Evolutionary conservation across 2,797 vertebrate species (phyloP).

Genomic region (Gadopsis marmoratus): DNA sequence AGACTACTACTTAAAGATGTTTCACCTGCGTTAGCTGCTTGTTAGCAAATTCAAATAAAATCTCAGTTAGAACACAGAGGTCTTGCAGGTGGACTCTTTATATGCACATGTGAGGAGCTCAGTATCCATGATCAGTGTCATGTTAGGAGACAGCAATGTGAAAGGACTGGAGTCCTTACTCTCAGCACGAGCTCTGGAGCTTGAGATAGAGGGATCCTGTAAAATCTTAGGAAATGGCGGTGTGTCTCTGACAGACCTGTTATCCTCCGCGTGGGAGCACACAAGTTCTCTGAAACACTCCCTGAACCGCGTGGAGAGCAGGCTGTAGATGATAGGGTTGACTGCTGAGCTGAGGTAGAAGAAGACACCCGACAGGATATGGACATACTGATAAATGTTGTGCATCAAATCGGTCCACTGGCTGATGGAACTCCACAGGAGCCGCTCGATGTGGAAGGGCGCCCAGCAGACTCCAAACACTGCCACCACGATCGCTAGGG

Average conservation of each 20-base stretch:
- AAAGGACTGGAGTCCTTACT: conserved; percentile 50
- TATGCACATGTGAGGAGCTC: conserved; percentile 43
- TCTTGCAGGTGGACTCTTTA: conserved; percentile 48
- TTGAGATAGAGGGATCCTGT: conserved; percentile 57
- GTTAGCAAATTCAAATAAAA: conserved; percentile 3
- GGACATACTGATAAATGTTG: conserved; percentile 85
- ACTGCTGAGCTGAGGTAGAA: conserved; percentile 89
- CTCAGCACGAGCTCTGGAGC: conserved; percentile 38
- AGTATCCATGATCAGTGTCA: conserved; percentile 53
- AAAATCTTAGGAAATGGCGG: conserved; percentile 72
- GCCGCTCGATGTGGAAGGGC: conserved; percentile 86
- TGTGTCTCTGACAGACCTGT: conserved; percentile 73
- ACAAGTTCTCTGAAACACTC: conserved; percentile 85
- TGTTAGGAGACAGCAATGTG: conserved; percentile 64
- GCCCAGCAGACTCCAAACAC: conserved; percentile 89
- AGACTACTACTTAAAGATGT: background rate
- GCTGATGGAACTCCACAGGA: conserved; percentile 87
- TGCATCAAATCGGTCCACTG: conserved; percentile 88
- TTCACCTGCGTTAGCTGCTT: background rate
- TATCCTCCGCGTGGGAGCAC: conserved; percentile 71
- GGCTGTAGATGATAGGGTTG: conserved; percentile 88
- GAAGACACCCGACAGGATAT: conserved; percentile 86
- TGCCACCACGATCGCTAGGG: conserved; percentile 85
- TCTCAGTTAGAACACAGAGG: conserved; percentile 65
- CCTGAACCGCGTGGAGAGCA: conserved; percentile 87